Evolutionary conservation across 2,888 invertebrate species (phyloP).

Genomic region (Oscheius sp.): DNA sequence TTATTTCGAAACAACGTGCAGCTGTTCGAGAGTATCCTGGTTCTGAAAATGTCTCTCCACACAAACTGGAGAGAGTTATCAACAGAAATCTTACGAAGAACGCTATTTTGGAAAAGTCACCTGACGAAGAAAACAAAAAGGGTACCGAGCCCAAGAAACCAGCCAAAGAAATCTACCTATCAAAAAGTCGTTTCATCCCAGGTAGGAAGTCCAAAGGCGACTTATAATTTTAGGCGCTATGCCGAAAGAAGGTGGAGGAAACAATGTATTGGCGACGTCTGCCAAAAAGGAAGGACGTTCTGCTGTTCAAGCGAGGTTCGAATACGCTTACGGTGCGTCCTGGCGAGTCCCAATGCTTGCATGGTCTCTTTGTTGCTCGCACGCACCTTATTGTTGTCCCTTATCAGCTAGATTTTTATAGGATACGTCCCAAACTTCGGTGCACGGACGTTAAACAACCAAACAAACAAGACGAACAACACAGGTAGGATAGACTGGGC

Average conservation of each 20-base stretch:
- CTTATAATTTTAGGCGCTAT: constrained; percentile 38
- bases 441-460: constrained; percentile 37
- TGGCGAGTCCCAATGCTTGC: constrained; percentile 36
- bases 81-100: constrained; percentile 63
- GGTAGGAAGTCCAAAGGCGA: too few relatives aligned
- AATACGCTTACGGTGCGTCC: constrained; percentile 66
- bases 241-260: constrained; percentile 48
- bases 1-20: constrained; percentile 48
- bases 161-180: constrained; percentile 82
- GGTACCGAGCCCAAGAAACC: constrained; percentile 7
- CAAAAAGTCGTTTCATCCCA: constrained; percentile 83
- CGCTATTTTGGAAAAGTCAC: constrained; percentile 43
- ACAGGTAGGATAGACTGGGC: constrained; percentile 82
- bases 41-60: constrained; percentile 53
- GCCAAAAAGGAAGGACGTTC: constrained; percentile 51
- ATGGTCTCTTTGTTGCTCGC: neutral
- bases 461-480: constrained; percentile 24
- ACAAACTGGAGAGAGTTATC: constrained; percentile 50
- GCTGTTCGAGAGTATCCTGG: constrained; percentile 18
- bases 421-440: constrained; percentile 61
- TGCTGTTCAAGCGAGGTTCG: constrained; percentile 68
- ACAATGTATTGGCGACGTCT: constrained; percentile 26
- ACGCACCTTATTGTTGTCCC: constrained; percentile 30
- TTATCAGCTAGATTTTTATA: constrained; percentile 7
- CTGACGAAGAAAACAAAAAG: constrained; percentile 22